Evolutionary conservation across 1,140 invertebrate genomes (phyloP), one percentile per base, ranked within the genome.

Genomic region (Callitettix versicolor): DNA sequence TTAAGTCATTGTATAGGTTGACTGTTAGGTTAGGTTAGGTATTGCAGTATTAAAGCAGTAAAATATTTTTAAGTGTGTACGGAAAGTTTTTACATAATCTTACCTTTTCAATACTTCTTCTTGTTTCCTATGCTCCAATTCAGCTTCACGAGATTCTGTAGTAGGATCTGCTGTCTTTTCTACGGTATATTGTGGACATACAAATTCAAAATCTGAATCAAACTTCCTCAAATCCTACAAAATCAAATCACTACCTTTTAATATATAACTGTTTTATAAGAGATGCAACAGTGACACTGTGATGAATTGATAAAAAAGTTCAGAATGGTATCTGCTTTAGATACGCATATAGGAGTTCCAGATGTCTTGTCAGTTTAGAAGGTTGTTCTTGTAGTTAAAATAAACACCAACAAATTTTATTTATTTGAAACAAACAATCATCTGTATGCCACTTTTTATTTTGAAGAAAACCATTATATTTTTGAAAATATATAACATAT

Each of bases 41-140:
- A 30, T 4, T 30, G 26, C 26, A 30, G 9, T 30, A 22, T 21
- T 26, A 6, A 17, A 30, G 33, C 6, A 36, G 3, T 56, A 17
- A 6, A 22, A 20, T 34, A 30, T n/a, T 22, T 50, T 7, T 14
- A 30, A 24, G 15, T 20, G 47, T 20, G 3, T 5, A 20, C 26
- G 3, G 9, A 30, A 30, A 30, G 3, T 30, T 3, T 51, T 36
- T 17, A 5, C 12, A 24, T 24, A 17, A 40, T 4, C 14, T 57
- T 52, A 64, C 64, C 81, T 77, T 67, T 86, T 84, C 1, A 98
- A 68, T 9, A 92, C 87, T 63, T 95, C 90, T 68, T 96, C 93
- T 66, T 95, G 91, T 53, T 81, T 81, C 57, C 79, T 79, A 61
- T 88, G 79, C 64, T 89, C 84, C 24, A 76, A 68, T 68, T 88